phyloP scores from a whole-genome alignment of 2,113 vertebrate species.

The Psilopogon haemacephalus region DNA sequence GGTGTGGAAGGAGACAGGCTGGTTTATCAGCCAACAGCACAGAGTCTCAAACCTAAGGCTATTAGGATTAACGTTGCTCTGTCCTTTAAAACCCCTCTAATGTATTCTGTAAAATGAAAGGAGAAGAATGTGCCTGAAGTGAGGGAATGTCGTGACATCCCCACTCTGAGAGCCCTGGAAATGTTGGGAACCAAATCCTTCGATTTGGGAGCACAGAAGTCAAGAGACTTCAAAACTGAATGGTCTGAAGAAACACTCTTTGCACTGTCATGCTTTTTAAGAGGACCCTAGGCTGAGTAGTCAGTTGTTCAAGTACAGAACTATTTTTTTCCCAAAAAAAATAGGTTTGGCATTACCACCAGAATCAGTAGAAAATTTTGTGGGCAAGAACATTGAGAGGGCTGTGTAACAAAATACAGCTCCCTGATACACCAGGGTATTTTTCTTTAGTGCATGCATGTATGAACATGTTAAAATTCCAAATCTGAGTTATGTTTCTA shows the following conservation, averaged over 20 bases:
- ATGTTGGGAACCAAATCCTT: neutral
- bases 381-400: neutral
- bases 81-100: constrained; percentile 50
- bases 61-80: constrained; percentile 33
- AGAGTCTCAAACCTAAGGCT: constrained; percentile 43
- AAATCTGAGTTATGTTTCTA: neutral
- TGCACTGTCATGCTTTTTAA: neutral
- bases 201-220: neutral
- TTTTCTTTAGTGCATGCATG: neutral
- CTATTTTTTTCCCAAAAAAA: neutral
- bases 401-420: neutral
- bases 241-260: neutral
- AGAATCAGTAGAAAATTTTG: neutral
- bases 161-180: neutral
- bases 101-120: constrained; percentile 35
- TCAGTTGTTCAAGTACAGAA: neutral
- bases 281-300: neutral
- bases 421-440: neutral
- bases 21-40: constrained; percentile 58
- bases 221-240: neutral
- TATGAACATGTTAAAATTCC: neutral
- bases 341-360: neutral
- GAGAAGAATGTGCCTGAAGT: constrained; percentile 40
- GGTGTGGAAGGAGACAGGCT: constrained; percentile 47
- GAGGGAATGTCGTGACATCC: neutral